Evolutionary conservation across 2,888 invertebrate genomes (phyloP).

Genomic region (Eupithecia insigniata): DNA sequence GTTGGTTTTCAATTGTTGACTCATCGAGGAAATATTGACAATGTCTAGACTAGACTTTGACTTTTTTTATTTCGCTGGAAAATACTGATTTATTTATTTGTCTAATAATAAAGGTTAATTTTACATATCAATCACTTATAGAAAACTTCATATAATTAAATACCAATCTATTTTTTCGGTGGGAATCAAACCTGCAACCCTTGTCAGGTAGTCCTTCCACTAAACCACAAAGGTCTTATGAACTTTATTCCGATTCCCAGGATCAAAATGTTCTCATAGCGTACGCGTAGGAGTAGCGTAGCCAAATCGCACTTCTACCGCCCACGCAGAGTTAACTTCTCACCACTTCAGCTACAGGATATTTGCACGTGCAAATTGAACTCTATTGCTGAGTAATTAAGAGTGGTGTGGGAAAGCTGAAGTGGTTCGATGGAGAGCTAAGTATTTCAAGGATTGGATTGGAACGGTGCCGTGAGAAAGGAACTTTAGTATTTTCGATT

Average conservation of each 20-base stretch:
- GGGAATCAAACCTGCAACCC: neutral
- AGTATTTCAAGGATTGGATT: slow-evolving; percentile 5
- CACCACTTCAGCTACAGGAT: slow-evolving; percentile 41
- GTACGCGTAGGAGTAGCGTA: slow-evolving; percentile 5
- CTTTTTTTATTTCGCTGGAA: neutral
- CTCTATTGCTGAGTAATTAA: neutral
- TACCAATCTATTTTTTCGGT: too few relatives aligned
- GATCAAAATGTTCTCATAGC: slow-evolving; percentile 6
- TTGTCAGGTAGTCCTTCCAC: neutral
- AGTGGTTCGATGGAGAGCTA: neutral
- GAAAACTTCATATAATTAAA: too few relatives aligned
- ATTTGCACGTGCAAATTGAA: slow-evolving; percentile 14
- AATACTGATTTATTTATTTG: neutral
- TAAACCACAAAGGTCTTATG: neutral
- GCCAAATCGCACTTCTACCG: slow-evolving; percentile 1
- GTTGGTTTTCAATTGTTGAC: slow-evolving; percentile 8
- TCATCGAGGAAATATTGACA: neutral
- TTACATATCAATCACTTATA: too few relatives aligned
- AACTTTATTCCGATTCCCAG: slow-evolving; percentile 10
- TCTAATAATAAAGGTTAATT: too few relatives aligned
- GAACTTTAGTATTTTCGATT: neutral
- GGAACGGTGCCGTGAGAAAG: slow-evolving; percentile 2
- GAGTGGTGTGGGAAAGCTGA: neutral
- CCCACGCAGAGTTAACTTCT: slow-evolving; percentile 31
- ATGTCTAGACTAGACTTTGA: slow-evolving; percentile 5